Percentiles rank a stretch among this genome's conserved stretches.
Conservation (phyloP, 2,888 invertebrate genomes). For the Cryptocephalus primarius region DNA sequence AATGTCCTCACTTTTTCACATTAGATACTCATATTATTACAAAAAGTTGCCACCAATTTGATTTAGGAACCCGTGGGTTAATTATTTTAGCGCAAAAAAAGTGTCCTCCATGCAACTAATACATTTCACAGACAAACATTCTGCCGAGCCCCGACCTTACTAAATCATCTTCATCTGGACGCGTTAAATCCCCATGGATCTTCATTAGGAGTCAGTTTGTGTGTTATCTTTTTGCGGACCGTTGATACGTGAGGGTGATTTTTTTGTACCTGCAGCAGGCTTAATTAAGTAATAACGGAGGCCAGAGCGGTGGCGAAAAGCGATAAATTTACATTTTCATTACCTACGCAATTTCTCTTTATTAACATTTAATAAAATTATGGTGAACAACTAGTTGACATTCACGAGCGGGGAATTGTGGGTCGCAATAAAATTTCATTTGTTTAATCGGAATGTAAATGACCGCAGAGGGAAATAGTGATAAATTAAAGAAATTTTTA, state of each 20-base stretch:
- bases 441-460: no score
- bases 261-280: background rate
- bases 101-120: no score
- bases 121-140: background rate
- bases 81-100: no score
- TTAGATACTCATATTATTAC: no score
- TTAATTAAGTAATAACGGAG: background rate
- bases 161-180: constrained; percentile 16
- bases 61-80: no score
- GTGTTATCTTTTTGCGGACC: constrained; percentile 4
- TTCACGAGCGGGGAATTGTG: no score
- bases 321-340: background rate
- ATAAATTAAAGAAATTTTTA: no score
- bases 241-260: background rate
- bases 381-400: background rate
- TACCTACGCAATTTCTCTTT: background rate
- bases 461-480: no score
- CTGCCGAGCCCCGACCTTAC: constrained; percentile 3
- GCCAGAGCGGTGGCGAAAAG: background rate
- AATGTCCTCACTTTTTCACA: no score
- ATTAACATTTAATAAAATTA: background rate
- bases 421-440: no score
- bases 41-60: no score
- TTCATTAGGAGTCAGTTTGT: constrained; percentile 17
- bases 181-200: constrained; percentile 18